phyloP scores from a whole-genome alignment of 1,140 invertebrate species.

The Ctenoplectra terminalis region DNA sequence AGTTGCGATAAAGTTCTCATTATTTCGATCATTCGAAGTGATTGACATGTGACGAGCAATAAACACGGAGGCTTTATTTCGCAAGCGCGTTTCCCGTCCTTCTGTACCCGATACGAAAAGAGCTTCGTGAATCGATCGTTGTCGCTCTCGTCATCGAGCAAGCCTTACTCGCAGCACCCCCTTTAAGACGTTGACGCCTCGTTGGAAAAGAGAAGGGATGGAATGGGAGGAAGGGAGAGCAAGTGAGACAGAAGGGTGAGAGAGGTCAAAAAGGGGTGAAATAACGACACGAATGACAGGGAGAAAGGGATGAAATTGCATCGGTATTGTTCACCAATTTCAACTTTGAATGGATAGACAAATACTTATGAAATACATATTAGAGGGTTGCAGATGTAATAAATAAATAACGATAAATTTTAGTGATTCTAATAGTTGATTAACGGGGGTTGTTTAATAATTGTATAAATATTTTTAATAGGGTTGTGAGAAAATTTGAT shows the following conservation, averaged over 20 bases:
- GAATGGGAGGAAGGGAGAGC: no score
- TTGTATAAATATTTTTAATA: no score
- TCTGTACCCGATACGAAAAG: slow-evolving; percentile 31
- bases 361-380: neutral
- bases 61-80: slow-evolving; percentile 16
- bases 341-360: neutral
- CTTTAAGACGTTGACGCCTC: slow-evolving; percentile 38
- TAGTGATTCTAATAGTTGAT: no score
- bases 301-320: no score
- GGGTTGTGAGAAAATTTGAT: no score
- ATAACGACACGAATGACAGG: neutral
- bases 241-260: neutral
- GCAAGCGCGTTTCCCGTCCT: slow-evolving; percentile 14
- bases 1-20: no score
- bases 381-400: no score
- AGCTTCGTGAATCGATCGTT: slow-evolving; percentile 31
- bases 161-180: slow-evolving; percentile 2
- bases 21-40: neutral
- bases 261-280: neutral
- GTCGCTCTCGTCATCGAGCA: slow-evolving; percentile 24
- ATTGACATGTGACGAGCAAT: neutral
- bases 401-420: no score
- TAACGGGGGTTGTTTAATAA: no score
- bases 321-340: neutral
- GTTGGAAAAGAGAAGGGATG: slow-evolving; percentile 4